Evolutionary conservation across 2,113 vertebrate species (phyloP).

Genomic region (Corythaixoides concolor): DNA sequence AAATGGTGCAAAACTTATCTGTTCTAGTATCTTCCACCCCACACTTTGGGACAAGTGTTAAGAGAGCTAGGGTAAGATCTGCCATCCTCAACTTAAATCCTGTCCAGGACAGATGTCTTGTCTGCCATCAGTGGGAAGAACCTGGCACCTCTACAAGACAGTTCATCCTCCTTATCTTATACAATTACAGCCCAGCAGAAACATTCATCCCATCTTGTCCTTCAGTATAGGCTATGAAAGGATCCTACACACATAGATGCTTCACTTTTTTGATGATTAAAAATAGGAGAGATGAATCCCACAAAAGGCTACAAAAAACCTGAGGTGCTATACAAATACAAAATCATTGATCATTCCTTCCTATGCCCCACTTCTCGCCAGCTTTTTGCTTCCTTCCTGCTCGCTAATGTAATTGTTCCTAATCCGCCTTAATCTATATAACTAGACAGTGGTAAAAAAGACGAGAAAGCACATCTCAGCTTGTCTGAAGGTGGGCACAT

Average conservation of each 20-base stretch:
- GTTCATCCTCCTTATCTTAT: neutral
- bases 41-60: neutral
- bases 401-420: neutral
- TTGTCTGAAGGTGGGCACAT: neutral
- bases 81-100: neutral
- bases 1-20: neutral
- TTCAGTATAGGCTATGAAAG: neutral
- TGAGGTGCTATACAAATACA: neutral
- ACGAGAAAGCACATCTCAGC: neutral
- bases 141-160: neutral
- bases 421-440: neutral
- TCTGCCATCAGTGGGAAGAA: neutral
- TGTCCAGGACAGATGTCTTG: neutral
- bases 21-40: neutral
- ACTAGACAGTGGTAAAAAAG: neutral
- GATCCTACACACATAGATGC: neutral
- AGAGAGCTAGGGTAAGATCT: neutral
- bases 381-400: slow-evolving; percentile 19
- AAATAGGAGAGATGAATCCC: neutral
- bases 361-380: neutral
- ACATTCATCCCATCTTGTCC: neutral
- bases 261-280: neutral
- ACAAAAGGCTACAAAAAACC: neutral
- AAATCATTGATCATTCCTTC: neutral
- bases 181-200: neutral